These are phyloP conservation scores for Iselma pallidipennis DNA, from an alignment of 2,888 invertebrate species.

Conservation along the genomic window DNA sequence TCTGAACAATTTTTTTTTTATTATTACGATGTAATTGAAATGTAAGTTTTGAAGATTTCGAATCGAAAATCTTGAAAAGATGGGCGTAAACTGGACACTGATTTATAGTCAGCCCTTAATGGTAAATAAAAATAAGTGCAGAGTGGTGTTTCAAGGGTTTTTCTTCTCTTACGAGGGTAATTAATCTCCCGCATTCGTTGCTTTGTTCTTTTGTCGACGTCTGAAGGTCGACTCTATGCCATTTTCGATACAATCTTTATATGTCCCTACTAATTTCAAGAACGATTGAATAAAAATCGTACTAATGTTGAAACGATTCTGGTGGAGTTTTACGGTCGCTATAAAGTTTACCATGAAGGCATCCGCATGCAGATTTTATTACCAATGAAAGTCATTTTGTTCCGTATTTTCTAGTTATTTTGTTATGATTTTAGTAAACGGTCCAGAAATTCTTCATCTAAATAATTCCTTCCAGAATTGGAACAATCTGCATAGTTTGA, in stretches of 20 bases:
- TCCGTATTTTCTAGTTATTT: slow-evolving; percentile 35
- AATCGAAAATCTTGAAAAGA: slow-evolving; percentile 3
- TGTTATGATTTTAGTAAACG: slow-evolving; percentile 40
- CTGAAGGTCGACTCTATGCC: slow-evolving; percentile 8
- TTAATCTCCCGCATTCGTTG: slow-evolving; percentile 41
- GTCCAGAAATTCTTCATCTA: slow-evolving; percentile 18
- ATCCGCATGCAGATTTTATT: slow-evolving; percentile 49
- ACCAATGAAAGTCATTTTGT: slow-evolving; percentile 44
- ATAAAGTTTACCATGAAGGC: slow-evolving; percentile 45
- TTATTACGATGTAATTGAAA: slow-evolving; percentile 5
- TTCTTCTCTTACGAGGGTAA: slow-evolving; percentile 40
- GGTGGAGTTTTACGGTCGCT: slow-evolving; percentile 33
- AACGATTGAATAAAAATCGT: slow-evolving; percentile 17
- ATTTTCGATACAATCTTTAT: slow-evolving; percentile 2
- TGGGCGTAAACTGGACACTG: slow-evolving; percentile 35
- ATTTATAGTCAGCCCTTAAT: slow-evolving; percentile 52
- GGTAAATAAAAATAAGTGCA: slow-evolving; percentile 55
- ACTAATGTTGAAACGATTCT: slow-evolving; percentile 32
- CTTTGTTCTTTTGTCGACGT: slow-evolving; percentile 20
- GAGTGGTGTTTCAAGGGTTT: slow-evolving; percentile 49
- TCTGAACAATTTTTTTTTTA: slow-evolving; percentile 7
- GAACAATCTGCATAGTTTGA: background rate
- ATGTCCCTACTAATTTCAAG: background rate
- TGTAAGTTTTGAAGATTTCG: slow-evolving; percentile 2
- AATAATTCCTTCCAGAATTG: slow-evolving; percentile 7